Conservation (phyloP, 2,797 vertebrate species). For the Myripristis murdjan region DNA sequence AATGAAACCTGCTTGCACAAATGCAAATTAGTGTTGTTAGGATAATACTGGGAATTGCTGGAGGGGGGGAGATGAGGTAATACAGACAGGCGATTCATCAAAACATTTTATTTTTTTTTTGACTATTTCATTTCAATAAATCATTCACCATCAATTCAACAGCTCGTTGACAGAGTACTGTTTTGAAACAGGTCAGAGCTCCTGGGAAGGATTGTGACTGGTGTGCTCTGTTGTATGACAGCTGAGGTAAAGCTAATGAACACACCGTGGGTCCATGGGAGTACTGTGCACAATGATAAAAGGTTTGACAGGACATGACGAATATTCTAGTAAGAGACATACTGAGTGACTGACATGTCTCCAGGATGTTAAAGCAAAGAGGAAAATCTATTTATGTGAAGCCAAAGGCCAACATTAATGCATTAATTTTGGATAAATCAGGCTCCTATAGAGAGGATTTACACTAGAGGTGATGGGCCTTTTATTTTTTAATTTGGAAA, state of each 20-base stretch:
- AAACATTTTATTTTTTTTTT: background rate
- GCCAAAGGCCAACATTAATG: too few relatives aligned
- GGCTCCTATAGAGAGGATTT: too few relatives aligned
- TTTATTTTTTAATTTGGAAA: too few relatives aligned
- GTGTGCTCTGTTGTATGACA: background rate
- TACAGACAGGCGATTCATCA: background rate
- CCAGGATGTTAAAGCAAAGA: slow-evolving; percentile 3
- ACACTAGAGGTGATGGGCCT: too few relatives aligned
- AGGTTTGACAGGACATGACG: background rate
- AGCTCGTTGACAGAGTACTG: slow-evolving; percentile 9
- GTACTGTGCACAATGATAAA: background rate
- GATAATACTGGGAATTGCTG: background rate
- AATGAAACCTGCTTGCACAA: background rate
- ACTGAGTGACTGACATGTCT: slow-evolving; percentile 12
- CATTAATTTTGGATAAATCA: too few relatives aligned
- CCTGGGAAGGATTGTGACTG: slow-evolving; percentile 1
- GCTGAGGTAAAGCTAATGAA: slow-evolving; percentile 38
- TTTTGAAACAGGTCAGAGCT: background rate
- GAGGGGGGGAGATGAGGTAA: background rate
- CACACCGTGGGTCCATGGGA: slow-evolving; percentile 4
- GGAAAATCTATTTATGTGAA: background rate
- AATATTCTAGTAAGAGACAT: background rate
- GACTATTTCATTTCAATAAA: background rate
- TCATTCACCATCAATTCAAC: background rate
- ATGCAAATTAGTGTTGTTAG: background rate